Conservation (phyloP, 30 jellyfish, hydroid and myxozoan genomes). For the Aurelia aurita complex sp. Pacific region DNA sequence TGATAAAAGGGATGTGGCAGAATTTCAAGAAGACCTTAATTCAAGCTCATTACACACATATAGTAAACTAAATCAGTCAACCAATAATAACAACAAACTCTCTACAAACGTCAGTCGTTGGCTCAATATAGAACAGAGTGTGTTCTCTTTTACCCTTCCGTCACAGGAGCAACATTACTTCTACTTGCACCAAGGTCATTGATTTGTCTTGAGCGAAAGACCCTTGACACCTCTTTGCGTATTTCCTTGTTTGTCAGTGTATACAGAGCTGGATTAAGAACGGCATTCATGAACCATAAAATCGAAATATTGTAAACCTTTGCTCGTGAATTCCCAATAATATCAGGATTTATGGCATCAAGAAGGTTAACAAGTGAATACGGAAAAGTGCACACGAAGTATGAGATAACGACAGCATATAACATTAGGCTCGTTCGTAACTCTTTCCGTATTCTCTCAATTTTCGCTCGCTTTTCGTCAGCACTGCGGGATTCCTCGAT, state of each 20-base stretch:
- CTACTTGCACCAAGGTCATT: too few relatives aligned
- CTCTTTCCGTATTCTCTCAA: slow-evolving; percentile 6
- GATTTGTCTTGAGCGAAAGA: background rate
- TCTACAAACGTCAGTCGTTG: too few relatives aligned
- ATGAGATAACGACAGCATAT: slow-evolving; percentile 13
- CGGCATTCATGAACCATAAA: slow-evolving; percentile 20
- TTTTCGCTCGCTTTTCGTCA: background rate
- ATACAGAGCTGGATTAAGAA: slow-evolving; percentile 25
- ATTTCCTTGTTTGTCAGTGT: slow-evolving; percentile 15
- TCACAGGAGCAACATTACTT: too few relatives aligned
- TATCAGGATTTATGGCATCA: slow-evolving; percentile 1
- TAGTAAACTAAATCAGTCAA: too few relatives aligned
- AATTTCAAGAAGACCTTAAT: too few relatives aligned
- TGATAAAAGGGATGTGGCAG: too few relatives aligned
- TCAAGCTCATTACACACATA: too few relatives aligned
- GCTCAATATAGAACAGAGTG: too few relatives aligned
- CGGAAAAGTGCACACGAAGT: slow-evolving; percentile 14
- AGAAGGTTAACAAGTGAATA: slow-evolving; percentile 6
- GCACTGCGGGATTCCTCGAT: background rate
- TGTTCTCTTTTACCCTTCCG: too few relatives aligned
- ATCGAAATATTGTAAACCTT: slow-evolving; percentile 7
- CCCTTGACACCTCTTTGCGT: slow-evolving; percentile 3
- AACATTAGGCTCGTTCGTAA: slow-evolving; percentile 2
- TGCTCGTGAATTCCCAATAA: background rate
- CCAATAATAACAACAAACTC: too few relatives aligned